These are phyloP conservation scores for Luehdorfia chinensis DNA, from an alignment of 1,140 invertebrate species.

Conservation along the genomic window DNA sequence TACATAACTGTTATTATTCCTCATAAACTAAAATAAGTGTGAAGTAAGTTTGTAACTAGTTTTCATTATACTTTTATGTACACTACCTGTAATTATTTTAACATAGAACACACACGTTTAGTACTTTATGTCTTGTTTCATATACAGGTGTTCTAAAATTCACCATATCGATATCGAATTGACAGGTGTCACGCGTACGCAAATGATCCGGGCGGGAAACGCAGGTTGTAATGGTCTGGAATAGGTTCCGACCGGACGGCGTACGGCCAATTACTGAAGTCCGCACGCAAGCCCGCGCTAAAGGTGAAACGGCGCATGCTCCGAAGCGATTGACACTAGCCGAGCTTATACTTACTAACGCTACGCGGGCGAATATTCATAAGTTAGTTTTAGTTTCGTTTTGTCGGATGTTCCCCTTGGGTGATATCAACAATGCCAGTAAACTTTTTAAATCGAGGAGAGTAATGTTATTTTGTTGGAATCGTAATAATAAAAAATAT, in stretches of 20 bases:
- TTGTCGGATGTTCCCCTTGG: constrained; percentile 43
- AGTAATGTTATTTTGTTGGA: neutral
- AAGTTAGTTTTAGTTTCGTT: constrained; percentile 67
- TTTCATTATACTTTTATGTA: constrained; percentile 9
- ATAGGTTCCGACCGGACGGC: constrained; percentile 39
- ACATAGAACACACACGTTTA: neutral
- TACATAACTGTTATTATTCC: neutral
- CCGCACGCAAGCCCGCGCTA: constrained; percentile 49
- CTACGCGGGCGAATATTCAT: constrained; percentile 54
- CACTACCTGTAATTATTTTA: neutral
- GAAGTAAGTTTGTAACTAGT: constrained; percentile 7
- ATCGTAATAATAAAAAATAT: too few species aligned
- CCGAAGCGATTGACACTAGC: constrained; percentile 52
- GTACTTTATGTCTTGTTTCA: constrained; percentile 9
- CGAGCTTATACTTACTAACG: constrained; percentile 46
- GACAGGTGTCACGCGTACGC: constrained; percentile 33
- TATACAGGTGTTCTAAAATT: constrained; percentile 24
- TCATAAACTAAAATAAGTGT: constrained; percentile 3
- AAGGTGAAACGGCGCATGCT: constrained; percentile 51
- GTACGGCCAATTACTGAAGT: constrained; percentile 66
- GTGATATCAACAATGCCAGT: constrained; percentile 21
- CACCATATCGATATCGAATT: constrained; percentile 27
- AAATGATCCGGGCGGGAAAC: constrained; percentile 26
- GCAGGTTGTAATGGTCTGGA: constrained; percentile 12
- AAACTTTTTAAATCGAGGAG: constrained; percentile 22